Evolutionary conservation across 2,113 vertebrate genomes (phyloP), one percentile per base, ranked within the genome.

Genomic region (Actenoides hombroni): DNA sequence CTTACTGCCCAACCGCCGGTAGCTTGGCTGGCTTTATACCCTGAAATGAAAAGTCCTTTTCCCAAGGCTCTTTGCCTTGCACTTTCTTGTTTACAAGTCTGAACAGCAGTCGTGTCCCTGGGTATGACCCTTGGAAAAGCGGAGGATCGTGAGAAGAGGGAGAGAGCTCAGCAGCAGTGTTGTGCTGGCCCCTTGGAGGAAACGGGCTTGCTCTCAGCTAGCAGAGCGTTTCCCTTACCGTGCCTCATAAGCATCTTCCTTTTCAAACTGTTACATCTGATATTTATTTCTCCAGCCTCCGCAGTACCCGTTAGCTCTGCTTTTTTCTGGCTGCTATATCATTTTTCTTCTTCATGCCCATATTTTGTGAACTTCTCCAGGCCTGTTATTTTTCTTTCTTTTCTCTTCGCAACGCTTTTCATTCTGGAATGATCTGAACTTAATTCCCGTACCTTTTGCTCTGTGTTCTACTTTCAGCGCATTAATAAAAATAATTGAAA

Each of bases 401-500:
- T 91, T 88, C 48, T 91, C 35, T 78, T 88, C 75, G 76, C 64
- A 75, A 60, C 4, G 2, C 60, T 73, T 93, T 83, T 70, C 28
- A 35, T 64, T 88, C 65, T 75, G 80, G 57, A 93, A 64, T 68
- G 64, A 90, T 77, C n/a, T 23, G 46, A 78, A 63, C 51, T 83
- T 81, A 86, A 81, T 90, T 95, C 48, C 21, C 75, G 76, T 92
- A 42, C 69, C 39, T 28, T 86, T 90, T 92, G 64, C 64, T 92
- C 82, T 51, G 29, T n/a, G 33, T n/a, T 88, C 21, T 83, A 56
- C 63, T 73, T 95, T 56, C 78, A 83, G 75, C 67, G 53, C 75
- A 74, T 88, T 85, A 96, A 91, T 90, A 91, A 94, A 70, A 90
- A 88, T 78, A 70, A 92, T 51, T 90, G 42, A 77, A 90, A 77